Conservation (phyloP, 2,113 vertebrate genomes). For the Chaenogobius annularis region DNA sequence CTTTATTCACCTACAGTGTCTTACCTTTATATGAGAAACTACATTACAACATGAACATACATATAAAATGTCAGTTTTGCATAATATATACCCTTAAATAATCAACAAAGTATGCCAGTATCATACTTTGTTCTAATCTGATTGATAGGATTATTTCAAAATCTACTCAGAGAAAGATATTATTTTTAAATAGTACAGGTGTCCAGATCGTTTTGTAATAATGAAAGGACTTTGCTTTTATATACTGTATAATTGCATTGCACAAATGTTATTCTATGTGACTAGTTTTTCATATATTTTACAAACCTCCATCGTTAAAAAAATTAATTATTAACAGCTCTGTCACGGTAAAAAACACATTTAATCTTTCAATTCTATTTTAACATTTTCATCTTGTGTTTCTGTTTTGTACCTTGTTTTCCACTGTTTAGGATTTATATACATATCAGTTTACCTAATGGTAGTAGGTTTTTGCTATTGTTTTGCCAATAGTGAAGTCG, state of each 20-base stretch:
- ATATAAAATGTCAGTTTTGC: too few relatives aligned
- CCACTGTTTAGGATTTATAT: constrained; percentile 37
- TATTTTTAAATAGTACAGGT: constrained; percentile 55
- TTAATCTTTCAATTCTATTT: constrained; percentile 1
- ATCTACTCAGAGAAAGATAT: constrained; percentile 63
- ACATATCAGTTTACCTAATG: constrained; percentile 59
- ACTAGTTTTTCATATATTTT: background rate
- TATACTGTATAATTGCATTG: background rate
- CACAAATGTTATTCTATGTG: too few relatives aligned
- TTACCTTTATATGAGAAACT: too few relatives aligned
- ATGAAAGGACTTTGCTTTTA: constrained; percentile 41
- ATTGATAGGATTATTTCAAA: constrained; percentile 54
- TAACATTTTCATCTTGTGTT: constrained; percentile 28
- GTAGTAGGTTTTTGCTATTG: constrained; percentile 67
- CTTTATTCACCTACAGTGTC: too few relatives aligned
- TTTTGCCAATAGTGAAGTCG: constrained; percentile 77
- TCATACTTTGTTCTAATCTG: constrained; percentile 50
- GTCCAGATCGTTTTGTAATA: constrained; percentile 45
- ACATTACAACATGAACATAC: too few relatives aligned
- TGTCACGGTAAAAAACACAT: too few relatives aligned
- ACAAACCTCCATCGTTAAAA: constrained; percentile 12
- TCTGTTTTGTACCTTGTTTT: constrained; percentile 51
- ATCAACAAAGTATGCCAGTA: constrained; percentile 1
- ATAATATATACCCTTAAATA: too few relatives aligned
- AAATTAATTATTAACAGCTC: background rate